Evolutionary conservation across 1,140 invertebrate genomes (phyloP), one percentile per base, ranked within the genome.

Genomic region (Gryllus bimaculatus): DNA sequence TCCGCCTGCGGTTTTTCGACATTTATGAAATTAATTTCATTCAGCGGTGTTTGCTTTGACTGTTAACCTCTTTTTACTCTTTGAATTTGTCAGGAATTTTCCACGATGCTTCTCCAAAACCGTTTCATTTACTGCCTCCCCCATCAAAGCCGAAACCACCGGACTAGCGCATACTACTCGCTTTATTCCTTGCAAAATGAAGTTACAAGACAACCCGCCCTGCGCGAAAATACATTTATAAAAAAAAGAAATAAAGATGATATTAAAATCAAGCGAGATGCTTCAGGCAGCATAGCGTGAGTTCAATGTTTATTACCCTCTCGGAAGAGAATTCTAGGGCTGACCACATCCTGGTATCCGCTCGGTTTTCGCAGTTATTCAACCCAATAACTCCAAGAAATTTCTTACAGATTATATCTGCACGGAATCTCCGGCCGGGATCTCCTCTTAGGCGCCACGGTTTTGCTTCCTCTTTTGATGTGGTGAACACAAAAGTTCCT

Each of bases 171-270:
- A 47, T 21, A 20, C 74, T 7, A 20, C 12, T 20, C 47, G 20
- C 74, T 47, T 75, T 47, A 75, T 75, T 20, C 20, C 74, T 13
- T 20, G 10, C 12, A 20, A 75, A 26, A 75, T 75, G 74, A 75
- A 21, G 20, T 75, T 75, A 75, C 74, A 75, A 47, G 74, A 75
- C 20, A 75, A 75, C 74, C 74, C 20, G 6, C 74, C 10, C 20
- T 73, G 73, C 15, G 47, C 13, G 47, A 75, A 75, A 75, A 26
- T 13, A 78, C n/a, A 78, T 47, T 48, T 47, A 78, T 6, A 78
- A 15, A 78, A 49, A 48, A 15, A 76, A 18, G n/a, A 78, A 6
- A 4, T 48, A 47, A 21, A 78, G 18, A 10, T 47, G 47, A 66
- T 66, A 66, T 66, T 66, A 66, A 66, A 66, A 66, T 66, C 54